Conservation (phyloP, 2,797 vertebrate genomes). For the Coregonus sp. region DNA sequence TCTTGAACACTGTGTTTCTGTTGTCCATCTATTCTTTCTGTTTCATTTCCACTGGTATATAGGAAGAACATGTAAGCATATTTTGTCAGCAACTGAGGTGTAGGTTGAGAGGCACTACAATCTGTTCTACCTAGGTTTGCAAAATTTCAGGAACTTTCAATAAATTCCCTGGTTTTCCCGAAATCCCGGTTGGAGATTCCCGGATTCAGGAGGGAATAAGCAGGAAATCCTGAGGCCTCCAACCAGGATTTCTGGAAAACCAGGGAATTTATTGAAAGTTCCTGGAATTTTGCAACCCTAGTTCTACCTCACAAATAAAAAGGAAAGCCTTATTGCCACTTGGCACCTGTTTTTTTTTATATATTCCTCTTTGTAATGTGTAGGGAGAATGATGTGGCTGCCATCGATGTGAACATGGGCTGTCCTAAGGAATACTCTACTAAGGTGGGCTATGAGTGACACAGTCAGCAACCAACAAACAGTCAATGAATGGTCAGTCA, state of each 20-base stretch:
- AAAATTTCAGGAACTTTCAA: no score
- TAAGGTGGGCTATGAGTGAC: slow-evolving; percentile 78
- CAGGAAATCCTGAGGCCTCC: no score
- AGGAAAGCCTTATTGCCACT: not conserved
- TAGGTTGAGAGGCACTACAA: not conserved
- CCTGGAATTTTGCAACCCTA: no score
- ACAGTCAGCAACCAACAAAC: not conserved
- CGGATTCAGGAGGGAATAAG: no score
- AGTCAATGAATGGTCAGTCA: not conserved
- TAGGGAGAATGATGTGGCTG: slow-evolving; percentile 93
- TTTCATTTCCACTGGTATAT: not conserved
- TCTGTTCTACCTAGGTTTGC: not conserved
- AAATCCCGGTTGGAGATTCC: no score
- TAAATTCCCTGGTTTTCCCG: no score
- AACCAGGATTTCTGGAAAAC: no score
- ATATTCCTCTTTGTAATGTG: slow-evolving; percentile 9
- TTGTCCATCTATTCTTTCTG: slow-evolving; percentile 11
- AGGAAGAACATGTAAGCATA: not conserved
- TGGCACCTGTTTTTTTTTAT: not conserved
- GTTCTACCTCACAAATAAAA: not conserved
- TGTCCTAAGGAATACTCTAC: slow-evolving; percentile 98
- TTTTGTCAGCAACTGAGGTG: not conserved
- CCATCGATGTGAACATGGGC: slow-evolving; percentile 95
- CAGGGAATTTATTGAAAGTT: no score
- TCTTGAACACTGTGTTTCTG: slow-evolving; percentile 14